These are phyloP conservation scores for Mormyrops attenuatus DNA, from an alignment of 2,797 vertebrate genomes.

Conservation along the genomic window DNA sequence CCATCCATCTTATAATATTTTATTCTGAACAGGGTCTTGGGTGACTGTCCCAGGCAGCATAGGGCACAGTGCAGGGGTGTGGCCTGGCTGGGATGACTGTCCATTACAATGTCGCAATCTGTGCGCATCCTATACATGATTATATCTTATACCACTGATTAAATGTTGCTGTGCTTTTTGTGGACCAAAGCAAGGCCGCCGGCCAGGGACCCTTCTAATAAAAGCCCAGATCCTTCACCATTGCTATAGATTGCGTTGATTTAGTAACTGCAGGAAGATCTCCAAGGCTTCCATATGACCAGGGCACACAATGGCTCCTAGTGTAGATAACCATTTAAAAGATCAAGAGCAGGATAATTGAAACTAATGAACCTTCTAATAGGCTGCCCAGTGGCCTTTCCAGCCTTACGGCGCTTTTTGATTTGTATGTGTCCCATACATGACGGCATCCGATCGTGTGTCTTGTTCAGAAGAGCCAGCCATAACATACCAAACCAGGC, in stretches of 20 bases:
- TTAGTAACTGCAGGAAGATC: not conserved
- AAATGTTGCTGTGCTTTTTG: not conserved
- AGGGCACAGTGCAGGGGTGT: not conserved
- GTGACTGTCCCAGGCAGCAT: not conserved
- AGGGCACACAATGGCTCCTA: not conserved
- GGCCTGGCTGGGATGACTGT: not conserved
- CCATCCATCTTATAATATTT: not conserved
- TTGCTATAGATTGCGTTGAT: not conserved
- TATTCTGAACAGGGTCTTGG: not conserved
- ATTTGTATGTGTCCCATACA: not conserved
- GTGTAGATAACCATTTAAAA: not conserved
- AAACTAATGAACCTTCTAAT: constrained; percentile 4
- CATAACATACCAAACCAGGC: not conserved
- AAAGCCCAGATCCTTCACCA: not conserved
- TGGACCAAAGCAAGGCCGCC: not conserved
- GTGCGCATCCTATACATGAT: not conserved
- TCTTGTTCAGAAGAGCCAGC: not conserved
- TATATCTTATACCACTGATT: not conserved
- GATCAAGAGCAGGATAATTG: not conserved
- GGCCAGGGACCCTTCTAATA: not conserved
- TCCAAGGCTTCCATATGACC: not conserved
- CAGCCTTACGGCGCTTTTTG: not conserved
- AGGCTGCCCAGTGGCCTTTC: not conserved
- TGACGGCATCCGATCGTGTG: not conserved
- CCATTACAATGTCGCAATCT: not conserved